Evolutionary conservation across 2,888 invertebrate genomes (phyloP).

Genomic region (Brenthis hecate): DNA sequence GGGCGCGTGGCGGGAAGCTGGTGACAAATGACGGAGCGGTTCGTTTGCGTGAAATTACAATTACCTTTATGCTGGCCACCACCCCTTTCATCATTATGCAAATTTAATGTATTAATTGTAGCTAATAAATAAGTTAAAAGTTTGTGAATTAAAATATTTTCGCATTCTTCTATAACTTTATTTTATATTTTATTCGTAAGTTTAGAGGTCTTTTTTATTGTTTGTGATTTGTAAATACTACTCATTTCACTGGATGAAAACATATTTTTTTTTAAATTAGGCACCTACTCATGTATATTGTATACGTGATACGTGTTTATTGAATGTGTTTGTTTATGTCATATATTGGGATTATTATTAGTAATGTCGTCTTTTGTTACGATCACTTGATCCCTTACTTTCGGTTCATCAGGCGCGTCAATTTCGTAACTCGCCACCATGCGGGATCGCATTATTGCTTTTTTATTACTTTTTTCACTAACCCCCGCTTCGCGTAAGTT

Average conservation of each 20-base stretch:
- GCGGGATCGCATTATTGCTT: slow-evolving; percentile 82
- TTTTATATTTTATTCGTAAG: no score
- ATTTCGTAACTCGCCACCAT: slow-evolving; percentile 74
- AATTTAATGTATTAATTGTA: slow-evolving; percentile 64
- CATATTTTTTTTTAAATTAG: no score
- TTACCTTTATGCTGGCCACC: slow-evolving; percentile 64
- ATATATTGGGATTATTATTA: slow-evolving; percentile 22
- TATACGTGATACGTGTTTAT: neutral
- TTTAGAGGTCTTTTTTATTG: no score
- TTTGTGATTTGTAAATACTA: no score
- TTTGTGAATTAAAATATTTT: no score
- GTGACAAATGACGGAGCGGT: slow-evolving; percentile 77
- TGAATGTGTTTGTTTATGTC: slow-evolving; percentile 9
- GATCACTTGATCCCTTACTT: slow-evolving; percentile 43
- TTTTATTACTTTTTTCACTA: slow-evolving; percentile 78
- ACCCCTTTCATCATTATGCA: slow-evolving; percentile 76
- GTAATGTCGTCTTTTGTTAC: slow-evolving; percentile 35
- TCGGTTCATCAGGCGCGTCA: slow-evolving; percentile 76
- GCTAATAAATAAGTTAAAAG: slow-evolving; percentile 44
- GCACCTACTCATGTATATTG: neutral
- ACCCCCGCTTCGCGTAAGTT: slow-evolving; percentile 71
- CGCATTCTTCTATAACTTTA: no score
- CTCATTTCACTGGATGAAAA: neutral
- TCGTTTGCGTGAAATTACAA: slow-evolving; percentile 77
- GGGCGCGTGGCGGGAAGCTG: slow-evolving; percentile 80